Conservation (phyloP, 2,888 invertebrate species). For the Scaptomyza polygonia region DNA sequence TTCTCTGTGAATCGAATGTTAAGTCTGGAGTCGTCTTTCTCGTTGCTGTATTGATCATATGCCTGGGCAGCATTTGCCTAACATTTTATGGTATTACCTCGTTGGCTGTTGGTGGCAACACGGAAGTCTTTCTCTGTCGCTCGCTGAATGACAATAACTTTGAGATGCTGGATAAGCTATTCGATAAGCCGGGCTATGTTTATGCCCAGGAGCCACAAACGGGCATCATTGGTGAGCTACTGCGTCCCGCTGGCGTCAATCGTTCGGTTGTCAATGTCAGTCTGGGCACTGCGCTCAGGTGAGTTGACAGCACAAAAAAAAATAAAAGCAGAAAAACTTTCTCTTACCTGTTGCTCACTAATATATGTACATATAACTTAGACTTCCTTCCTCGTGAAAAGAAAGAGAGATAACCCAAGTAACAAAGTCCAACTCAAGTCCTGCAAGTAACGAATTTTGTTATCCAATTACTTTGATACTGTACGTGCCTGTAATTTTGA, state of each 20-base stretch:
- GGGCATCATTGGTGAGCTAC: constrained; percentile 83
- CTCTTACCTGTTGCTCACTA: constrained; percentile 19
- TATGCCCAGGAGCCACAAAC: constrained; percentile 85
- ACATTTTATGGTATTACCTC: constrained; percentile 82
- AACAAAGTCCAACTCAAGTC: constrained; percentile 26
- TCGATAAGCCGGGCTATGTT: constrained; percentile 88
- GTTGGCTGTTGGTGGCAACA: constrained; percentile 83
- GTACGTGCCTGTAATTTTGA: constrained; percentile 81
- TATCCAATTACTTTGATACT: constrained; percentile 82
- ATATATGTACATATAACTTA: constrained; percentile 40
- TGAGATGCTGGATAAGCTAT: constrained; percentile 87
- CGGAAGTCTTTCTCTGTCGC: constrained; percentile 87
- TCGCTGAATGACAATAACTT: constrained; percentile 89
- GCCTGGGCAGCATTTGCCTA: constrained; percentile 81
- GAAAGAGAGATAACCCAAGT: constrained; percentile 15
- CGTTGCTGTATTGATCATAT: constrained; percentile 81
- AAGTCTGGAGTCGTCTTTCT: constrained; percentile 82
- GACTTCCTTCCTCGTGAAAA: constrained; percentile 39
- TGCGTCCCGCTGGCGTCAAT: constrained; percentile 82
- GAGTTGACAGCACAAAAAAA: constrained; percentile 44
- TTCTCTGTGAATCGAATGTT: constrained; percentile 82
- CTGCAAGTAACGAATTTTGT: constrained; percentile 64
- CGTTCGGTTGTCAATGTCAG: constrained; percentile 83
- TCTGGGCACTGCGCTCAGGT: constrained; percentile 82
- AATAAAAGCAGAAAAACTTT: neutral